Evolutionary conservation across 1,140 invertebrate species (phyloP).

Genomic region (Eubasilissa regina): DNA sequence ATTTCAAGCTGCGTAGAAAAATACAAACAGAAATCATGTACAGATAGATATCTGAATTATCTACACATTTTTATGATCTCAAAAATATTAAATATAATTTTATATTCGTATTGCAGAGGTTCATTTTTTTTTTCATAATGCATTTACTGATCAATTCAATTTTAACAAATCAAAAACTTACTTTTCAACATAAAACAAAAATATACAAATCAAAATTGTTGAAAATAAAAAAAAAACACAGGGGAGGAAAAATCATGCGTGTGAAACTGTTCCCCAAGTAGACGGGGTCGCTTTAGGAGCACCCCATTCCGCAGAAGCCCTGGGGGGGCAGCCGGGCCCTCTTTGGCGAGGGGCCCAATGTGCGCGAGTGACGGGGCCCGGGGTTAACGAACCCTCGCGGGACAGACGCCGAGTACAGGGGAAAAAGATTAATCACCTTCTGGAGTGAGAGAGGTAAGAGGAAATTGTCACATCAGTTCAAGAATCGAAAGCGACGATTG

Average conservation of each 20-base stretch:
- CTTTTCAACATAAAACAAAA: no score
- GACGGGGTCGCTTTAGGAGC: neutral
- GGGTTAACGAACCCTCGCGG: conserved; percentile 9
- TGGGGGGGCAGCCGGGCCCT: neutral
- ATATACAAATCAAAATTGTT: no score
- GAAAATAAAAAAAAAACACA: neutral
- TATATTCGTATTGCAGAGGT: no score
- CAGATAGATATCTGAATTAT: no score
- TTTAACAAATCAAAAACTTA: no score
- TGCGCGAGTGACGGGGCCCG: neutral
- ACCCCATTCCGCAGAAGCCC: neutral
- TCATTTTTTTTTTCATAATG: no score
- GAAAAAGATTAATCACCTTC: conserved; percentile 19
- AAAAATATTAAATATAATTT: no score
- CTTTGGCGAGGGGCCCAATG: neutral
- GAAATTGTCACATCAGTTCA: conserved; percentile 4
- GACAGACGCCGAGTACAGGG: conserved; percentile 14
- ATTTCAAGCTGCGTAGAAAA: no score
- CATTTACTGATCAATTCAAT: no score
- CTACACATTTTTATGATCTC: no score
- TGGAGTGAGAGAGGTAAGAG: conserved; percentile 19
- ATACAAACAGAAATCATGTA: no score
- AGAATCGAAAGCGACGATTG: neutral
- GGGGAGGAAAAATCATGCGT: conserved; percentile 28
- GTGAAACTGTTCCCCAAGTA: conserved; percentile 14